phyloP scores from a whole-genome alignment of 2,797 vertebrate genomes.

The Apogon hyalosoma region DNA sequence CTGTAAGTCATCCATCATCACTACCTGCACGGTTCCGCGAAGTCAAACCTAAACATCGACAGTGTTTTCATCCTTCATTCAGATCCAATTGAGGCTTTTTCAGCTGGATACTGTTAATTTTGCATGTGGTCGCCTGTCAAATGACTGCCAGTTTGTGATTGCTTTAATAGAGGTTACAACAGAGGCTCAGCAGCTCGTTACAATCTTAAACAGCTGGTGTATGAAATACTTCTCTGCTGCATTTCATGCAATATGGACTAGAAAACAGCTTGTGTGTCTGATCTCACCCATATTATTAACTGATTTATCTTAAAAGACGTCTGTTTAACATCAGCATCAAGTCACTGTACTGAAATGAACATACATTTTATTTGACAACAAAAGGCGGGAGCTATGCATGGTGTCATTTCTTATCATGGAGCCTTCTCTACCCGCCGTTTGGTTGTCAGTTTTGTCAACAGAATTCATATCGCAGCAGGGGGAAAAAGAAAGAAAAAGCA shows the following conservation, averaged over 20 bases:
- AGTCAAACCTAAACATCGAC: too few species aligned
- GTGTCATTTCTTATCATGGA: constrained; percentile 48
- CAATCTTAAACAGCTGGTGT: constrained; percentile 13
- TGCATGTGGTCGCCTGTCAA: constrained; percentile 34
- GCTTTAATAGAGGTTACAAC: constrained; percentile 21
- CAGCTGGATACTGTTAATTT: constrained; percentile 20
- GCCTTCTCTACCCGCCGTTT: constrained; percentile 41
- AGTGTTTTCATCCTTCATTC: constrained; percentile 1
- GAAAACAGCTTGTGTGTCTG: background rate
- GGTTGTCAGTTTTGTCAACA: constrained; percentile 51
- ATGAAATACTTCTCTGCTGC: constrained; percentile 2
- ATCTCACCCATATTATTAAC: background rate
- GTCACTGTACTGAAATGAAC: constrained; percentile 7
- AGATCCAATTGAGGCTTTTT: constrained; percentile 12
- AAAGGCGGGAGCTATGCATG: constrained; percentile 9
- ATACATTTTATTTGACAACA: constrained; percentile 22
- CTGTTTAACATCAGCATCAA: constrained; percentile 12
- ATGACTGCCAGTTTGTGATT: constrained; percentile 30
- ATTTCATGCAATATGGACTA: constrained; percentile 10
- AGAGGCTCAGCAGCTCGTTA: constrained; percentile 21
- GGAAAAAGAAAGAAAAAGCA: constrained; percentile 19
- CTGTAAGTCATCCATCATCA: constrained; percentile 38
- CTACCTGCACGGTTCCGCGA: constrained; percentile 5
- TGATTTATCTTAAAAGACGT: constrained; percentile 2
- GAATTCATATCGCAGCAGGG: constrained; percentile 38